Evolutionary conservation across 2,888 invertebrate genomes (phyloP), one percentile per base, ranked within the genome.

Genomic region (Eurois occulta): DNA sequence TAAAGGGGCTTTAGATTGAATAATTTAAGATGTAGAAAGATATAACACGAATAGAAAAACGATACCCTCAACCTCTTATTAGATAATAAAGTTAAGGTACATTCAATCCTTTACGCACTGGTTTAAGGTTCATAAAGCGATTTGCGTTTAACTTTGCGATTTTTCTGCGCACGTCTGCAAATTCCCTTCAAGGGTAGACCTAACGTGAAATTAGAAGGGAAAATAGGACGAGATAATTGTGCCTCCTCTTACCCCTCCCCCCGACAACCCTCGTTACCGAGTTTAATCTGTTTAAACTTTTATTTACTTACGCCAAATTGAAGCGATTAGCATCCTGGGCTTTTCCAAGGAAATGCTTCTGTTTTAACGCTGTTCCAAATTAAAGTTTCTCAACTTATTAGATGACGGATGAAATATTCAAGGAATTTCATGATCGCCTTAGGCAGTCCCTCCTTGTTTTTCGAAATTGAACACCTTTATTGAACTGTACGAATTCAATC

Each of bases 261-360:
- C 86, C 89, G 72, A 71, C 85, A 87, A 89, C 92, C 92, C 94
- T 94, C 94, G 93, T 96, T 95, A 94, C 94, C 85, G 89, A 93
- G 94, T 95, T 96, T 95, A 95, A 96, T 96, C 95, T 95, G 94
- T 95, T 94, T 95, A 95, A 95, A 96, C 95, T 96, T 96, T 96
- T 96, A 95, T 96, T 96, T 95, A 95, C 92, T 94, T 93, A 91
- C 92, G 92, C 92, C 88, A 93, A 95, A 95, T 95, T 95, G 93
- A 90, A 91, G 91, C 92, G 94, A 95, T 96, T 95, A 95, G 92
- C 92, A 90, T 91, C 90, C 90, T 77, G 87, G 89, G 91, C 91
- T 90, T 91, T 91, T 91, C 87, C 86, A 86, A 82, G 86, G 84
- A 90, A 92, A 90, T 90, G 87, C 87, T 91, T 85, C 89, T 90